A percentile compares a stretch with the other conserved stretches of the same genome.
phyloP scores from a whole-genome alignment of 2,797 vertebrate genomes.

The Muscicapa striata region DNA sequence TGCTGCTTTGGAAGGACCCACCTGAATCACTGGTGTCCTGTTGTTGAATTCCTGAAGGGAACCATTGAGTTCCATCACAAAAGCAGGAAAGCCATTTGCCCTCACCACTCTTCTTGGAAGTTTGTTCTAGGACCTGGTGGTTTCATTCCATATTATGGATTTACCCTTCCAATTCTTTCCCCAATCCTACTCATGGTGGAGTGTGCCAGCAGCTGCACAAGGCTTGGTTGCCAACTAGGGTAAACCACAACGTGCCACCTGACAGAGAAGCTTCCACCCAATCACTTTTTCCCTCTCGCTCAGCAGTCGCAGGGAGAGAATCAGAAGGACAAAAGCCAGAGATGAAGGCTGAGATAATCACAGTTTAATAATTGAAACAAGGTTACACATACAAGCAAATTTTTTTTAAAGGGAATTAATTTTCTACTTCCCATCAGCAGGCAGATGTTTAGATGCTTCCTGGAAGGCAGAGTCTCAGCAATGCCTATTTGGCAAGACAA shows the following conservation, averaged over 20 bases:
- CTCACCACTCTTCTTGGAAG: neutral
- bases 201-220: rapidly evolving
- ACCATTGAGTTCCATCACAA: neutral
- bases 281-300: neutral
- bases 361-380: neutral
- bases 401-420: neutral
- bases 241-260: neutral
- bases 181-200: neutral
- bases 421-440: neutral
- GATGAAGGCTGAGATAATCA: neutral
- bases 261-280: neutral
- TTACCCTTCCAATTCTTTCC: neutral
- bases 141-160: neutral
- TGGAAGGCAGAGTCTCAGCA: neutral
- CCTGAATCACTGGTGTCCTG: neutral
- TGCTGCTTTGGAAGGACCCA: neutral
- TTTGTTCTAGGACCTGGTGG: neutral
- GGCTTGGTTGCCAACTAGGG: neutral
- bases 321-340: neutral
- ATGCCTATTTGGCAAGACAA: neutral
- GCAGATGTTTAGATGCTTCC: neutral
- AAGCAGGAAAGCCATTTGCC: neutral
- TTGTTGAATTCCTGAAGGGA: neutral
- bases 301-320: neutral
- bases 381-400: neutral